Evolutionary conservation across 2,797 vertebrate genomes (phyloP), one percentile per base, ranked within the genome.

Genomic region (Cyprinella venusta): DNA sequence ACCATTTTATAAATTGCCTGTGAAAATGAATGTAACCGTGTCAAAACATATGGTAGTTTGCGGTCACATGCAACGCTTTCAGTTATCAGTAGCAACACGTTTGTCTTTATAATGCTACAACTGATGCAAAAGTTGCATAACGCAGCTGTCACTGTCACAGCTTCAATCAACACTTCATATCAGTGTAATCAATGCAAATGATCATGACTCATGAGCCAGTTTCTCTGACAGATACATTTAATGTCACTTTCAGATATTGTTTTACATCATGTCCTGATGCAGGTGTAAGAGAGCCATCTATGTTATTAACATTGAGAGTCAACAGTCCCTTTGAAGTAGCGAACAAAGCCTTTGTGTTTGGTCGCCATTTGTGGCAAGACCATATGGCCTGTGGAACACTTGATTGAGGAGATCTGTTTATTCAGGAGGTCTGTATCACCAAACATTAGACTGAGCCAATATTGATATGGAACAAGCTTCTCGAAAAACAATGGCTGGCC

Each of bases 1-100:
- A 99, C 98, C 98, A 99, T 99, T 93, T 99, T 99, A 93, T 99
- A 99, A 93, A 99, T 99, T 80, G 98, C 98, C 98, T 99, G 71
- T 42, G 21, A 65, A 75, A 50, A 76, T 33, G 0, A 56, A 63
- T 9, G 56, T 13, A 76, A 68, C 56, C 30, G 63, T 72, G 24
- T 82, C 48, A 76, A 68, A 81, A 12, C 79, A 81, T 74, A 81
- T 38, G 79, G 13, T 16, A 38, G 19, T 38, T 71, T 42, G n/a
- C n/a, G 0, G 8, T 61, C 54, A 76, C 15, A 61, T 61, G n/a
- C 38, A 45, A 61, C 30, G 54, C n/a, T 45, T 64, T 21, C 3
- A 45, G 24, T 77, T 77, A 48, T 63, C 38, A 30, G 16, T 12
- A 10, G 33, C 52, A 59, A 59, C n/a, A 42, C 21, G 15, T 40